Base-by-base conservation (phyloP, 2,797 vertebrate genomes). In the Acrocephalus scirpaceus region DNA sequence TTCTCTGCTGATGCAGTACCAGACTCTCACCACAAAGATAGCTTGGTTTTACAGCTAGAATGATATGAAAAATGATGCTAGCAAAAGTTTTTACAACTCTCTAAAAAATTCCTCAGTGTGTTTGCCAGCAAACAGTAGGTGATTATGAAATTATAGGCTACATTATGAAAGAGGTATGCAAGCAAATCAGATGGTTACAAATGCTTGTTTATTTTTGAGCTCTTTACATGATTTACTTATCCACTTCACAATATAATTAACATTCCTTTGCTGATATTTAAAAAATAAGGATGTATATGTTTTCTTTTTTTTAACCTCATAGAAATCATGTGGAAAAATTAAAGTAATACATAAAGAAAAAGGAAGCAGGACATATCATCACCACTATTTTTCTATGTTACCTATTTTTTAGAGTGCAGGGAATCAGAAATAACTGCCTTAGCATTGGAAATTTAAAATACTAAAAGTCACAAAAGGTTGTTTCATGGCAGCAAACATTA, bases 71-170 rank as follows among this genome's bases (percentile, higher is more conserved):
- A 90, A 87, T 32, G 12, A 91, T 20, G 47, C 60, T 67, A 92
- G 89, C 60, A 85, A 29, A 94, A 94, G 77, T 92, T 95, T 95
- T 95, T 90, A 94, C 32, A 75, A 47, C 66, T 88, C 84, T 61
- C 56, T 82, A 84, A 95, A 93, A 89, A 83, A 65, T 67, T 85
- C n/a, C 53, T 93, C 86, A 79, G 54, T 65, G 58, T 57, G 57
- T 88, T 85, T 95, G 88, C 94, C 93, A 92, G 90, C 74, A 92
- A 95, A 92, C 67, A 90, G 88, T 73, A 95, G 74, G 83, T 92
- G 90, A 92, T 90, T 96, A 85, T 57, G 83, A 92, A 95, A 95
- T 93, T 74, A 79, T 17, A 86, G 86, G 67, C 67, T 94, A 62
- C 61, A 72, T 48, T 3, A 6, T 74, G 67, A 94, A 45, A 81